A percentile compares a stretch with the other conserved stretches of the same genome.
Evolutionary conservation across 2,113 vertebrate genomes (phyloP).

Genomic region (Myiozetetes cayanensis): DNA sequence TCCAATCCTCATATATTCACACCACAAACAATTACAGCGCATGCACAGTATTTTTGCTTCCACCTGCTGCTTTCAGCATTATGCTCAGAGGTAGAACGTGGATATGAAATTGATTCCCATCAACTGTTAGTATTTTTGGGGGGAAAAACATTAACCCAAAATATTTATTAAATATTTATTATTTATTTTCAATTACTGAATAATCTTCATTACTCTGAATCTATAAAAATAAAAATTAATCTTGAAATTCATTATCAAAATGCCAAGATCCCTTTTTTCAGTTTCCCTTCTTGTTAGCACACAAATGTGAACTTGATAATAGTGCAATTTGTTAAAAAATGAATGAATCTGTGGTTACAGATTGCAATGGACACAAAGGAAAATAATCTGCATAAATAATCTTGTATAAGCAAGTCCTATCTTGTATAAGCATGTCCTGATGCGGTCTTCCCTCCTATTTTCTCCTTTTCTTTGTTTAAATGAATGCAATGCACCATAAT

Average conservation of each 20-base stretch:
- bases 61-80: background rate
- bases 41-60: background rate
- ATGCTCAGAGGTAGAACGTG: background rate
- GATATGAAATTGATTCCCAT: background rate
- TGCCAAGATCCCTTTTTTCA: background rate
- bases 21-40: background rate
- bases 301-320: background rate
- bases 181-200: background rate
- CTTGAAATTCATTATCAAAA: background rate
- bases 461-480: background rate
- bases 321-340: background rate
- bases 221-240: background rate
- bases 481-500: background rate
- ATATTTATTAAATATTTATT: background rate
- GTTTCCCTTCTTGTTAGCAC: background rate
- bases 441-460: background rate
- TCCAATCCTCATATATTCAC: background rate
- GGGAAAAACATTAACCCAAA: accelerated
- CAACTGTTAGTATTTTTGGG: background rate
- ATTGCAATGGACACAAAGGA: background rate
- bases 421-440: background rate
- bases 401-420: background rate
- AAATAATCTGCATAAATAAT: background rate
- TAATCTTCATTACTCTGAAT: background rate
- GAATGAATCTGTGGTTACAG: background rate